phyloP scores from a whole-genome alignment of 2,797 vertebrate genomes.

The Tapirus indicus region DNA sequence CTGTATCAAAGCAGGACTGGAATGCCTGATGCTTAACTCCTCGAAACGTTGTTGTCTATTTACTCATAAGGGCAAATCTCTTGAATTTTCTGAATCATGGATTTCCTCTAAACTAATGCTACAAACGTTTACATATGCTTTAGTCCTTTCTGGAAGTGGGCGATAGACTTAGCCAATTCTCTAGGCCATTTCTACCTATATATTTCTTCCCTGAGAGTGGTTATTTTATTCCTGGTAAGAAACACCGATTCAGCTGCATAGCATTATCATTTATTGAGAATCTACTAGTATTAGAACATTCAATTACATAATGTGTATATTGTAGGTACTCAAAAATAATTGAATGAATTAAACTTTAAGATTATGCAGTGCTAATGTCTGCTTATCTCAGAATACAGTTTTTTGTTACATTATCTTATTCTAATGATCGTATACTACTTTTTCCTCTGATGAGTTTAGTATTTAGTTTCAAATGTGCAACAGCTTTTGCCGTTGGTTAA shows the following conservation, averaged over 20 bases:
- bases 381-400: neutral
- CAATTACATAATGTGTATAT: neutral
- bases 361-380: neutral
- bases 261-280: neutral
- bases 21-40: neutral
- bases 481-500: constrained; percentile 17
- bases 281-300: neutral
- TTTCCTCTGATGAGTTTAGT: neutral
- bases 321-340: neutral
- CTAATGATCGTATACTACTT: neutral
- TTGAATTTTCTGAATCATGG: constrained; percentile 2
- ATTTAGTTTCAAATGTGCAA: neutral
- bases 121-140: neutral
- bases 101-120: constrained; percentile 29
- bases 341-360: neutral
- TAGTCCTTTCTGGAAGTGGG: neutral
- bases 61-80: neutral
- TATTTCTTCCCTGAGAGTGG: neutral
- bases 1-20: neutral
- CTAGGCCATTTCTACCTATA: neutral
- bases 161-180: neutral
- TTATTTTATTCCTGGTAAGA: neutral
- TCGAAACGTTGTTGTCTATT: neutral
- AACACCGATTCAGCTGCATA: neutral
- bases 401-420: neutral